Conservation (phyloP, 2,113 vertebrate genomes). For the Cricetomys ansorgei region DNA sequence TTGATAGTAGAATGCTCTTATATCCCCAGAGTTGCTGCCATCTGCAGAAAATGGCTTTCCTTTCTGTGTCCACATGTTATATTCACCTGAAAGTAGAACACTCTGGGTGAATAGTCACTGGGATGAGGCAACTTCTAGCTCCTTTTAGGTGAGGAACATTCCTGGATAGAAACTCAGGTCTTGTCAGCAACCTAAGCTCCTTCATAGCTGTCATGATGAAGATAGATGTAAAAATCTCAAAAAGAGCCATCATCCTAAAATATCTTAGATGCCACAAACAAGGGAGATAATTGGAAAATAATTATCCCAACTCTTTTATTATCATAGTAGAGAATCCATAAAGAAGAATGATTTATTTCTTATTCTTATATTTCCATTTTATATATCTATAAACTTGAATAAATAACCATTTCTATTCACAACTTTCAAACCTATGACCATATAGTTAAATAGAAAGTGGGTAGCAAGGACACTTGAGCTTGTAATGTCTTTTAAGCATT, state of each 20-base stretch:
- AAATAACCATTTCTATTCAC: not conserved
- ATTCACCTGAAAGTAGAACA: not conserved
- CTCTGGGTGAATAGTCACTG: not conserved
- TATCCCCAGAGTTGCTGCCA: not conserved
- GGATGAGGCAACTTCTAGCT: not conserved
- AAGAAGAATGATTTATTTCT: not conserved
- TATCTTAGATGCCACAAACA: not conserved
- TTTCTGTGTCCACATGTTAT: not conserved
- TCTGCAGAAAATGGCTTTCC: not conserved
- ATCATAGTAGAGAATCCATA: not conserved
- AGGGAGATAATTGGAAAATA: not conserved
- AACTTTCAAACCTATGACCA: not conserved
- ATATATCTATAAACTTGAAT: not conserved
- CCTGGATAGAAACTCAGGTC: not conserved
- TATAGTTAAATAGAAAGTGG: not conserved
- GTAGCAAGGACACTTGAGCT: not conserved
- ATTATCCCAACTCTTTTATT: not conserved
- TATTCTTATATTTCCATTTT: not conserved
- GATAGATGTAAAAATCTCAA: not conserved
- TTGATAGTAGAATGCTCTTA: not conserved
- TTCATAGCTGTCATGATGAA: not conserved
- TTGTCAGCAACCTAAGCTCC: not conserved
- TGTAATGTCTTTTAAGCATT: not conserved
- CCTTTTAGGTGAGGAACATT: not conserved
- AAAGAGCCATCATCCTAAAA: not conserved